phyloP scores from a whole-genome alignment of 1,140 invertebrate genomes.

The Mya arenaria region DNA sequence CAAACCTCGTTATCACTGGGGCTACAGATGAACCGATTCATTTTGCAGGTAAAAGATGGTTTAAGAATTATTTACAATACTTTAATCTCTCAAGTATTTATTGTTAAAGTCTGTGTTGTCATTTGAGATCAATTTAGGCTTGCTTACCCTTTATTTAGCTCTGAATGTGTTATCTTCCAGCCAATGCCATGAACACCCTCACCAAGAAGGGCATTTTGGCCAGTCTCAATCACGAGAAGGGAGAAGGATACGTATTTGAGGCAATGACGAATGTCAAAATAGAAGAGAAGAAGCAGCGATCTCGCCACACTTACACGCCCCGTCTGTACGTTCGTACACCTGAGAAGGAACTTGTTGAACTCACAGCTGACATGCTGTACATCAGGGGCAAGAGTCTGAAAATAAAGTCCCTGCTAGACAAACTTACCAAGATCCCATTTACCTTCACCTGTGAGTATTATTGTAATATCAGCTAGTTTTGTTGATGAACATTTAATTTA shows the following conservation, averaged over 20 bases:
- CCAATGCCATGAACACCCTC: conserved; percentile 59
- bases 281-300: conserved; percentile 37
- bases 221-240: conserved; percentile 54
- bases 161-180: conserved; percentile 52
- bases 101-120: background rate
- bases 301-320: conserved; percentile 35
- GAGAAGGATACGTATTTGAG: conserved; percentile 59
- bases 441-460: conserved; percentile 56
- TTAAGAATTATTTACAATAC: too few species aligned
- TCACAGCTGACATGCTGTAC: conserved; percentile 40
- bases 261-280: conserved; percentile 42
- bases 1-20: conserved; percentile 62
- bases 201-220: conserved; percentile 50
- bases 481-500: background rate
- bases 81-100: background rate
- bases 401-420: conserved; percentile 38
- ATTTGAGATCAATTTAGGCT: too few species aligned
- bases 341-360: conserved; percentile 37
- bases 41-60: conserved; percentile 66
- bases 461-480: background rate
- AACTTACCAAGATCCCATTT: conserved; percentile 52
- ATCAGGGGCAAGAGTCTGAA: conserved; percentile 45
- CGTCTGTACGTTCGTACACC: conserved; percentile 52
- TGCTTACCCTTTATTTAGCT: too few species aligned
- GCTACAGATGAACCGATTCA: conserved; percentile 65